phyloP scores from a whole-genome alignment of 2,797 vertebrate species.

The Avahi laniger region DNA sequence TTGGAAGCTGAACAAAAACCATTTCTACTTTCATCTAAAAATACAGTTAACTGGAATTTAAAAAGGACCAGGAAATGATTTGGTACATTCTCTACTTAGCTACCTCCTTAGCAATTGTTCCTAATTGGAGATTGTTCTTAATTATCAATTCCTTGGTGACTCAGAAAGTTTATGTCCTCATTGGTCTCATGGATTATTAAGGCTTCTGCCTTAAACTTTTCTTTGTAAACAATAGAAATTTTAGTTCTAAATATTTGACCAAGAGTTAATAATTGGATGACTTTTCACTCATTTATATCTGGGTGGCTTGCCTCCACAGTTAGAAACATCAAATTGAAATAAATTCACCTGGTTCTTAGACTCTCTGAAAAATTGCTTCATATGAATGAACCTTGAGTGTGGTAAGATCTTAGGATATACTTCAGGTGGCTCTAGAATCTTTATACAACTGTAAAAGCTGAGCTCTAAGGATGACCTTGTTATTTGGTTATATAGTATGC shows the following conservation, averaged over 20 bases:
- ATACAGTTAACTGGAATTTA: background rate
- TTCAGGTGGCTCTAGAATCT: background rate
- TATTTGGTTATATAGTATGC: background rate
- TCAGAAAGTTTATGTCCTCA: background rate
- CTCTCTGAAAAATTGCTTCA: background rate
- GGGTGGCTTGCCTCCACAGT: fast-evolving
- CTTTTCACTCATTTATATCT: background rate
- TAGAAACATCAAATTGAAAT: background rate
- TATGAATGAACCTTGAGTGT: background rate
- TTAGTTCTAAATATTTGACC: background rate
- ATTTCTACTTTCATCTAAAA: background rate
- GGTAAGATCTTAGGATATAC: background rate
- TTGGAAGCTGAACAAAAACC: background rate
- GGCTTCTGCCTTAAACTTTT: background rate
- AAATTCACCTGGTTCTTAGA: background rate
- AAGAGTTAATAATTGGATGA: background rate
- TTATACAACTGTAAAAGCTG: background rate
- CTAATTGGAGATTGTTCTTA: background rate
- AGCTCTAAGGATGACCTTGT: background rate
- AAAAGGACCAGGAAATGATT: background rate
- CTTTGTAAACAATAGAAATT: background rate
- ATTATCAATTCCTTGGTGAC: background rate
- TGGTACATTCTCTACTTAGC: background rate
- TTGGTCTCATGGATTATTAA: background rate
- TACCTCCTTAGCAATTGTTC: background rate